A percentile compares a stretch with the other conserved stretches of the same genome.
Conservation (phyloP, 2,113 vertebrate species). For the Riparia riparia region DNA sequence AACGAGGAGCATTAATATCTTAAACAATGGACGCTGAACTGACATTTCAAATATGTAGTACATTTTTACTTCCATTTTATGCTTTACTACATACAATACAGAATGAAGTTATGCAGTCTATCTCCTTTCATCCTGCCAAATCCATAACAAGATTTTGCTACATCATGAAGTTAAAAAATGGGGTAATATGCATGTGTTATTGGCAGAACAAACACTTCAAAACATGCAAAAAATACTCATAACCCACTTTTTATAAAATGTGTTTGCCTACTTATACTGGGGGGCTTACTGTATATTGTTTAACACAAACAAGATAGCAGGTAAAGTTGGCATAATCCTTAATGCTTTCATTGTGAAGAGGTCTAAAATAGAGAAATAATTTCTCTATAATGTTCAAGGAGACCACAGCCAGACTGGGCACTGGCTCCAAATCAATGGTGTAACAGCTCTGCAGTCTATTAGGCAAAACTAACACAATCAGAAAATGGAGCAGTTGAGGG, state of each 20-base stretch:
- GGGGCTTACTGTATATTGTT: neutral
- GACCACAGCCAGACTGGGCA: neutral
- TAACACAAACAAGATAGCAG: neutral
- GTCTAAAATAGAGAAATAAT: neutral
- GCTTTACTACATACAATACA: neutral
- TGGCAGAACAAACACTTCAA: neutral
- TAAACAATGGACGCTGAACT: neutral
- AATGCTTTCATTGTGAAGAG: neutral
- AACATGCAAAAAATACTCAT: neutral
- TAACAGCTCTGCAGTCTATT: neutral
- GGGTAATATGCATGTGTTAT: neutral
- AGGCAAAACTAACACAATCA: neutral
- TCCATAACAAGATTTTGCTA: neutral
- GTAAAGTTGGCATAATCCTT: neutral
- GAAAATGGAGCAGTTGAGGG: neutral
- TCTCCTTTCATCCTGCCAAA: neutral
- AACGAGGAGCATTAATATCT: constrained; percentile 42
- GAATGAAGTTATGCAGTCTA: neutral
- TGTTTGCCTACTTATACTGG: neutral
- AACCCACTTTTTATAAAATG: neutral
- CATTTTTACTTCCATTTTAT: neutral
- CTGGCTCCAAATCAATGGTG: neutral
- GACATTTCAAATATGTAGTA: neutral
- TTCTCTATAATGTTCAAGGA: neutral
- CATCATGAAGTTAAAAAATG: neutral